A percentile compares a stretch with the other conserved stretches of the same genome.
phyloP scores from a whole-genome alignment of 2,797 vertebrate species.

The Halcyon smyrnensis region DNA sequence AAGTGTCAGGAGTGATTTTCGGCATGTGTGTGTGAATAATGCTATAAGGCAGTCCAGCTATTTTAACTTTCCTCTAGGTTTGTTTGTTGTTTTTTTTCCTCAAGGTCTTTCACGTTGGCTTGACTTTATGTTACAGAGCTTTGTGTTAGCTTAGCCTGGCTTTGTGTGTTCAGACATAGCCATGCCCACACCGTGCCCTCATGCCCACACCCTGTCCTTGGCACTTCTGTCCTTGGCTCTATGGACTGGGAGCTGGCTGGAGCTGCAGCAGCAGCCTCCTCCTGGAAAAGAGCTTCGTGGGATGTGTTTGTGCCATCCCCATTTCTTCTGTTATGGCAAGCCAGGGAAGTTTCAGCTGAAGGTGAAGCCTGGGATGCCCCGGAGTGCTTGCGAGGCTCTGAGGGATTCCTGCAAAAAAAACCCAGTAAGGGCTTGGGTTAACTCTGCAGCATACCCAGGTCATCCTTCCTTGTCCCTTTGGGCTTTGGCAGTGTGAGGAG shows the following conservation, averaged over 20 bases:
- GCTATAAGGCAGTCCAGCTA: background rate
- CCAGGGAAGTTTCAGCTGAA: background rate
- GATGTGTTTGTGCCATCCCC: background rate
- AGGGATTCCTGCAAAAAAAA: background rate
- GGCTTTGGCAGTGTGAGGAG: background rate
- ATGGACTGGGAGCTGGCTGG: background rate
- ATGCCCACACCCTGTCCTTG: accelerated
- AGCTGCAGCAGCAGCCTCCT: background rate
- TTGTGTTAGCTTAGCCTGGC: background rate
- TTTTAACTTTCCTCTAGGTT: background rate
- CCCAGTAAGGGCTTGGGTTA: background rate
- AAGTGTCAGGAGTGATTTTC: background rate
- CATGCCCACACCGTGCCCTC: accelerated
- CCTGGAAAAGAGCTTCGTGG: background rate
- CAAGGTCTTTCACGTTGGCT: background rate
- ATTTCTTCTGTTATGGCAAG: background rate
- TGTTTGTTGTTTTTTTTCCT: background rate
- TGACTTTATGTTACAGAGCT: background rate
- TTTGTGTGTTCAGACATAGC: background rate
- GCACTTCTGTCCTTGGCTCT: background rate
- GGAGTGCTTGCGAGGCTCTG: accelerated
- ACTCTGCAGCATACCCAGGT: background rate
- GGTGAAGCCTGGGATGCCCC: background rate
- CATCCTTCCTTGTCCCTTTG: background rate
- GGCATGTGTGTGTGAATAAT: background rate